Conservation (phyloP, 2,113 vertebrate genomes). For the Astur gentilis region DNA sequence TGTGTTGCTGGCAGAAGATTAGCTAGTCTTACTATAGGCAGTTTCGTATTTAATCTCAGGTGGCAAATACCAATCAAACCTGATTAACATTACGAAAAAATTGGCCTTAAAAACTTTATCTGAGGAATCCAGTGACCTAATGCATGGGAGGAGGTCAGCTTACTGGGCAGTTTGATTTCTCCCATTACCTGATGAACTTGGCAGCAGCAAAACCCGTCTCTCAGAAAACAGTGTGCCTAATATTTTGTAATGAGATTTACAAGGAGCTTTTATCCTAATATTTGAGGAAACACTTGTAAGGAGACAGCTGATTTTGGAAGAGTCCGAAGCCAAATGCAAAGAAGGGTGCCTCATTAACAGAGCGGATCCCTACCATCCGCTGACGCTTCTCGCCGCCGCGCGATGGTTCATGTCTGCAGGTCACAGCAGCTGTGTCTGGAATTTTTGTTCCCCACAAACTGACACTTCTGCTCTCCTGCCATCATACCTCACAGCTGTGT, state of each 20-base stretch:
- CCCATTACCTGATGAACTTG: not conserved
- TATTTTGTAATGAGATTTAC: not conserved
- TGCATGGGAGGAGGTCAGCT: not conserved
- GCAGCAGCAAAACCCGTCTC: not conserved
- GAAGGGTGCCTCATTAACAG: not conserved
- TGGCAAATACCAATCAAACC: not conserved
- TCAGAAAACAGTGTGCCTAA: not conserved
- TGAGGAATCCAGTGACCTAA: not conserved
- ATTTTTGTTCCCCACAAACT: not conserved
- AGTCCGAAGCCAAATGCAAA: not conserved
- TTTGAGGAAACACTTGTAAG: not conserved
- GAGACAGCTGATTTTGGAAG: not conserved
- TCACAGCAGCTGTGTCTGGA: not conserved
- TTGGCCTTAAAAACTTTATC: not conserved
- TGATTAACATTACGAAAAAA: not conserved
- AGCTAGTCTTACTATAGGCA: not conserved
- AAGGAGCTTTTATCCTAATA: not conserved
- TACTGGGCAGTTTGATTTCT: not conserved
- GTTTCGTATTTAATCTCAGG: not conserved
- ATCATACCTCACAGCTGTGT: not conserved
- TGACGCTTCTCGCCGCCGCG: accelerated
- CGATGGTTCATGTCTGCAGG: not conserved
- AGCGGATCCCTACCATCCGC: accelerated
- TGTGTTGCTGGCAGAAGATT: not conserved
- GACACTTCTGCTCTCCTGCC: not conserved